phyloP scores from a whole-genome alignment of 2,797 vertebrate species.

The Otolemur crassicaudatus region DNA sequence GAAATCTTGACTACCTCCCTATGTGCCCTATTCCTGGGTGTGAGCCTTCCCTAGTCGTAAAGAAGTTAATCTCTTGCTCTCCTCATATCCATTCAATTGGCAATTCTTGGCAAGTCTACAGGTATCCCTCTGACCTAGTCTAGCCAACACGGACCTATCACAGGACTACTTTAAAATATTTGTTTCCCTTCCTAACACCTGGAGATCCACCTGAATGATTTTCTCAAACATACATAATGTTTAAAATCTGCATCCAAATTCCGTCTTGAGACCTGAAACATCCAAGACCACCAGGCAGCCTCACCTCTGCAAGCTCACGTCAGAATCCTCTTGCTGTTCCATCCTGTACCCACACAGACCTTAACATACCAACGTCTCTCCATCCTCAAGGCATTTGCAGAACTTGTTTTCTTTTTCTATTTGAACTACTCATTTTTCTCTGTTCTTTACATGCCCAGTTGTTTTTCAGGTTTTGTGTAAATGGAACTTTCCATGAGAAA shows the following conservation, averaged over 20 bases:
- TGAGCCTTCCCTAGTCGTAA: neutral
- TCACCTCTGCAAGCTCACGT: neutral
- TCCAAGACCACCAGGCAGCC: neutral
- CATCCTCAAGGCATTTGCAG: neutral
- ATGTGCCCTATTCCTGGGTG: neutral
- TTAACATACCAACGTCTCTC: neutral
- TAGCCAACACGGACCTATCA: neutral
- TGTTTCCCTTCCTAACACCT: neutral
- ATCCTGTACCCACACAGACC: neutral
- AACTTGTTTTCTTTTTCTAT: neutral
- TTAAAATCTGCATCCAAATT: neutral
- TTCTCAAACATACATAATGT: neutral
- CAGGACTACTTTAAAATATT: neutral
- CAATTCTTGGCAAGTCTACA: neutral
- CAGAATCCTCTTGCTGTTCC: accelerated
- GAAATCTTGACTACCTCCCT: neutral
- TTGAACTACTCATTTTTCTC: neutral
- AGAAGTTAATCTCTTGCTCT: neutral
- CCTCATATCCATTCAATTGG: neutral
- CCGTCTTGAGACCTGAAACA: neutral
- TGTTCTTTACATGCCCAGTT: neutral
- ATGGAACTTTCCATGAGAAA: neutral
- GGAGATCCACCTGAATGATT: neutral
- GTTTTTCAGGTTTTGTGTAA: neutral
- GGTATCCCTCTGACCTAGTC: accelerated